phyloP scores from a whole-genome alignment of 2,888 invertebrate species.

The Chelonus formosanus region DNA sequence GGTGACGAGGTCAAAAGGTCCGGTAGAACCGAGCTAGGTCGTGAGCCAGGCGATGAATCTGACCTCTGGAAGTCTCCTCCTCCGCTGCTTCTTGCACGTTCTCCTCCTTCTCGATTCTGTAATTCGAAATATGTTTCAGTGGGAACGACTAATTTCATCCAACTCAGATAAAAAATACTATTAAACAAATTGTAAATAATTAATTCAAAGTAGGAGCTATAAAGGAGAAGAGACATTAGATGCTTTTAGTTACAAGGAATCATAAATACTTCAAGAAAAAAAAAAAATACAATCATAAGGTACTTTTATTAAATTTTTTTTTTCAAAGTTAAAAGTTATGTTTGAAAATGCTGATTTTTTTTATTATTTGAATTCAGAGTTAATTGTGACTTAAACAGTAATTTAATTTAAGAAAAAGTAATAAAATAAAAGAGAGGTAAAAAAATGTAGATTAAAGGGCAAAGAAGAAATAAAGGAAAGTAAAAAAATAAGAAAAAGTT shows the following conservation, averaged over 20 bases:
- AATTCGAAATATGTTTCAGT: constrained; percentile 43
- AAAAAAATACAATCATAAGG: too few species aligned
- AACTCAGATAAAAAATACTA: background rate
- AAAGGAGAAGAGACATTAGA: too few species aligned
- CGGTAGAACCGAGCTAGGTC: constrained; percentile 92
- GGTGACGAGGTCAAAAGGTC: constrained; percentile 93
- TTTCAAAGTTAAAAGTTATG: too few species aligned
- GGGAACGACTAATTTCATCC: background rate
- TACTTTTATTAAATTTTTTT: too few species aligned
- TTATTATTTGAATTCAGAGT: too few species aligned
- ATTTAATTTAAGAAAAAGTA: too few species aligned
- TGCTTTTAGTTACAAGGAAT: constrained; percentile 1
- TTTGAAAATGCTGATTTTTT: too few species aligned
- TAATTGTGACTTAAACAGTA: too few species aligned
- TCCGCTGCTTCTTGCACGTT: constrained; percentile 64
- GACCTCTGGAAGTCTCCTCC: constrained; percentile 69
- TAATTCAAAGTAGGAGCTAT: background rate
- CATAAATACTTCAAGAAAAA: too few species aligned
- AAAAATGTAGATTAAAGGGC: constrained; percentile 13
- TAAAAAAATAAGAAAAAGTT: constrained; percentile 4
- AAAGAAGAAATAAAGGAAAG: constrained; percentile 10
- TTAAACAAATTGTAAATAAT: constrained; percentile 11
- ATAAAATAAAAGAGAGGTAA: too few species aligned
- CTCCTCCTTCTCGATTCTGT: constrained; percentile 60
- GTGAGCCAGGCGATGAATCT: constrained; percentile 70